Percentiles rank a stretch among this genome's conserved stretches.
Evolutionary conservation across 2,888 invertebrate genomes (phyloP).

Genomic region (Drosophila percnosoma): DNA sequence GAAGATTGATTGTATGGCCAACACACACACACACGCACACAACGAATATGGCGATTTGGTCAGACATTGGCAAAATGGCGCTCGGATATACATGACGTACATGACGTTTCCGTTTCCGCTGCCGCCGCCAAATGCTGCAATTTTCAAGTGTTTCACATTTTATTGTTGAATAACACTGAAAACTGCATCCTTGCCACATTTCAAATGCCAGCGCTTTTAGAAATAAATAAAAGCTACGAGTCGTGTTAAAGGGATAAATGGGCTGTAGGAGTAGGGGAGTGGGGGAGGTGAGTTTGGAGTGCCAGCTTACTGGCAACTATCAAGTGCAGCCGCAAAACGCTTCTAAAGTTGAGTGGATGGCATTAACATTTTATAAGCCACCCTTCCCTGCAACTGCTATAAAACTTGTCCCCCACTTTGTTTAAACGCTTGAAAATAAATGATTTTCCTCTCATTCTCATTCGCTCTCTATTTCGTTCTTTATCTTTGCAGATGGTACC

Average conservation of each 20-base stretch:
- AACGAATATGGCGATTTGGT: constrained; percentile 41
- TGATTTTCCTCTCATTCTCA: constrained; percentile 12
- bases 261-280: not conserved
- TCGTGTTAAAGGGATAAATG: constrained; percentile 10
- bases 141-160: constrained; percentile 63
- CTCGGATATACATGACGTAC: constrained; percentile 80
- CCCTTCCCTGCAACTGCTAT: not conserved
- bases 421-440: constrained; percentile 60
- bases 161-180: constrained; percentile 51
- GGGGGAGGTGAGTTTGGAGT: not conserved
- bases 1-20: constrained; percentile 79
- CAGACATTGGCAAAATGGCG: constrained; percentile 55
- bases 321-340: constrained; percentile 66
- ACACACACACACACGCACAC: constrained; percentile 6
- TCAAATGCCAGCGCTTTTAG: constrained; percentile 36
- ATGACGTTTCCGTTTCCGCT: constrained; percentile 81
- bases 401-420: constrained; percentile 46
- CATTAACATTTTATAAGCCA: constrained; percentile 67
- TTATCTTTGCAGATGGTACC: constrained; percentile 86
- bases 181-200: constrained; percentile 14
- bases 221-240: constrained; percentile 48
- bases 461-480: not conserved
- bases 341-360: constrained; percentile 67
- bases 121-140: constrained; percentile 49
- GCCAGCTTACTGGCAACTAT: constrained; percentile 40